phyloP scores from a whole-genome alignment of 2,113 vertebrate species.

The Chiloscyllium plagiosum region DNA sequence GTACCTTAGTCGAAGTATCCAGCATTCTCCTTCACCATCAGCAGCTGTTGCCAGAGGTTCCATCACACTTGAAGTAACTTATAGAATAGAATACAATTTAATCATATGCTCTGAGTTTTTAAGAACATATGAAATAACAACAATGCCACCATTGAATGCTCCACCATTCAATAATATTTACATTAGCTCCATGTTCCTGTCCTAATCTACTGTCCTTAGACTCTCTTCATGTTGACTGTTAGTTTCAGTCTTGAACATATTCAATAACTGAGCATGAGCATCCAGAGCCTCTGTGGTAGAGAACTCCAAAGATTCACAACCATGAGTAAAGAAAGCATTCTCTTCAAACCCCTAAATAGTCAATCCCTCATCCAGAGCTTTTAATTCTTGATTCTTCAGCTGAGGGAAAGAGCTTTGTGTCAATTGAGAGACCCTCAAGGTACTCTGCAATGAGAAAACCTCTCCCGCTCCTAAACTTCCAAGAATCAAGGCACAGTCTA shows the following conservation, averaged over 20 bases:
- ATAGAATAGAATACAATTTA: neutral
- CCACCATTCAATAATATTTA: neutral
- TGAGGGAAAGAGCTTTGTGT: too few relatives aligned
- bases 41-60: too few relatives aligned
- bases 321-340: too few relatives aligned
- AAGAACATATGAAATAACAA: neutral
- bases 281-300: neutral
- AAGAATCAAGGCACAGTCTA: neutral
- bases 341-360: too few relatives aligned
- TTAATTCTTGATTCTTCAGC: too few relatives aligned
- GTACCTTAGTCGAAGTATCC: too few relatives aligned
- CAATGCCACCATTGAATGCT: neutral
- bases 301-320: neutral
- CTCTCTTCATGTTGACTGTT: neutral
- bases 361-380: too few relatives aligned
- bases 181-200: neutral
- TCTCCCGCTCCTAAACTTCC: neutral
- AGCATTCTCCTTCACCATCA: too few relatives aligned
- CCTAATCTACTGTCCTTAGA: neutral
- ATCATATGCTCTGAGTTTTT: neutral
- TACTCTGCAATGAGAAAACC: too few relatives aligned
- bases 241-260: too few relatives aligned
- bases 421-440: too few relatives aligned
- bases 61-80: neutral
- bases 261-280: neutral